Evolutionary conservation across 2,113 vertebrate species (phyloP).

Genomic region (Sinosuthora webbiana): DNA sequence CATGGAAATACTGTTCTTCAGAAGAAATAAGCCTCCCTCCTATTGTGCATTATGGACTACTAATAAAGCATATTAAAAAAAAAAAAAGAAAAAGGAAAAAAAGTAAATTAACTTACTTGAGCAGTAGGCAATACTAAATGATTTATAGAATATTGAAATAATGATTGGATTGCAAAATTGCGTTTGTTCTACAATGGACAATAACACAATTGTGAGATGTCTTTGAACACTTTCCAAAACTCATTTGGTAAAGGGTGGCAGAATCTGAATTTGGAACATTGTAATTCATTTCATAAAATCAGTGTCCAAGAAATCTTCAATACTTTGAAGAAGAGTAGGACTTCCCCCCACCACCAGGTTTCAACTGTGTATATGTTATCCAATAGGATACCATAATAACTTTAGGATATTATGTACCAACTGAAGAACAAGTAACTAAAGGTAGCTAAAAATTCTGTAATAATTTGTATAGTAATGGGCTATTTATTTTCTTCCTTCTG

Average conservation of each 20-base stretch:
- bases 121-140: neutral
- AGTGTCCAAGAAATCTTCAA: neutral
- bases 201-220: neutral
- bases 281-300: neutral
- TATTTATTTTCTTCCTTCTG: neutral
- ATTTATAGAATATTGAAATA: neutral
- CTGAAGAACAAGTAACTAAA: neutral
- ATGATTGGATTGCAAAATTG: neutral
- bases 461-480: neutral
- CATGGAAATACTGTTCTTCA: conserved; percentile 24
- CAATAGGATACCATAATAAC: neutral
- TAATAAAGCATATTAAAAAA: neutral
- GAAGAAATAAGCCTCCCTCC: neutral
- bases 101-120: neutral
- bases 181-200: neutral
- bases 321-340: neutral
- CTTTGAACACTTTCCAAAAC: neutral
- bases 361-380: neutral
- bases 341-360: neutral
- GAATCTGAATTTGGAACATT: neutral
- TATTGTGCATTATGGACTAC: neutral
- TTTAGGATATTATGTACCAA: neutral
- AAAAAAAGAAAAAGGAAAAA: neutral
- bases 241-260: neutral
- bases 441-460: neutral